phyloP scores from a whole-genome alignment of 2,888 invertebrate species.

The Lysandra bellargus region DNA sequence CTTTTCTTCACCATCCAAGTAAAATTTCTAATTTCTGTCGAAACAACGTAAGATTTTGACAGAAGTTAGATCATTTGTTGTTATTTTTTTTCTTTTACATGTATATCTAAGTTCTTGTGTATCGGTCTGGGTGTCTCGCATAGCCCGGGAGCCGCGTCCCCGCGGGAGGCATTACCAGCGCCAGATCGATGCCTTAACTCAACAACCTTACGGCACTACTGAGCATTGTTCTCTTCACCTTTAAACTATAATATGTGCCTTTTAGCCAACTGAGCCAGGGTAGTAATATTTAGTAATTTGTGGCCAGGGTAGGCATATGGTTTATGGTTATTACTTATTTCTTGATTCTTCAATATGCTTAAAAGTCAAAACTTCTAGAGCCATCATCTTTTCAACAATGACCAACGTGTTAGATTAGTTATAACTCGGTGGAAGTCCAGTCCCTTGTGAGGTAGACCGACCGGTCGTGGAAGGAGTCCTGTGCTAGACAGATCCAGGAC shows the following conservation, averaged over 20 bases:
- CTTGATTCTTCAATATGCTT: neutral
- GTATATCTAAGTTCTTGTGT: neutral
- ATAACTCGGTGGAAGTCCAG: too few species aligned
- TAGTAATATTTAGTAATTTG: too few species aligned
- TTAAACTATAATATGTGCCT: constrained; percentile 8
- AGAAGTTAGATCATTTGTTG: neutral
- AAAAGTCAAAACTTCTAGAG: neutral
- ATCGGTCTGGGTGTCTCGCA: neutral
- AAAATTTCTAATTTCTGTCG: too few species aligned
- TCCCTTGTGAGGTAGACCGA: too few species aligned
- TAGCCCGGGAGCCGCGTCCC: constrained; percentile 42
- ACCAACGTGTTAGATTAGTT: too few species aligned
- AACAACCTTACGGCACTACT: constrained; percentile 63
- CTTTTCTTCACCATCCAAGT: too few species aligned
- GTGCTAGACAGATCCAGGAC: too few species aligned
- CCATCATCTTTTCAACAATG: too few species aligned
- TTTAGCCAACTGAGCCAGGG: neutral
- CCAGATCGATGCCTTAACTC: constrained; percentile 71
- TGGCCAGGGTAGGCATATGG: neutral
- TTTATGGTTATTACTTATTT: neutral
- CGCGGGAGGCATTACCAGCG: constrained; percentile 74
- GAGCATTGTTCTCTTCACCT: constrained; percentile 47
- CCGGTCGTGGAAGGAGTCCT: too few species aligned
- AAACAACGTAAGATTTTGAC: too few species aligned
- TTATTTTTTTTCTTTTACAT: neutral